A percentile compares a stretch with the other conserved stretches of the same genome.
Evolutionary conservation across 1,140 invertebrate species (phyloP).

Genomic region (Octopus sinensis): DNA sequence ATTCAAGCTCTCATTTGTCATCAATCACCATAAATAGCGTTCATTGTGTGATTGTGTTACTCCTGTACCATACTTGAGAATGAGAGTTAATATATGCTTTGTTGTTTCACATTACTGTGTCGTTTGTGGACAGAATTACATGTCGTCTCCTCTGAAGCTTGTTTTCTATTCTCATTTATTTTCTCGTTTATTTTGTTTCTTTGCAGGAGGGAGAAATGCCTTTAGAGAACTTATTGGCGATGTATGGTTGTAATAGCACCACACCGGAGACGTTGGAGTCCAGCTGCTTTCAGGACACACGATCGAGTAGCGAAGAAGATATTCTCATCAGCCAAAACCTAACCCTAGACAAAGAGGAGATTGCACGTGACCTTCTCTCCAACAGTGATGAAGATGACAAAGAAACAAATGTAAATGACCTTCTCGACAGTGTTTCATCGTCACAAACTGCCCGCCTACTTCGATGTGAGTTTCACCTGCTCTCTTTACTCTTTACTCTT

Average conservation of each 20-base stretch:
- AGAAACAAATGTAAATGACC: conserved; percentile 51
- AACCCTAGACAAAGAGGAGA: conserved; percentile 60
- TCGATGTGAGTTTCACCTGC: conserved; percentile 54
- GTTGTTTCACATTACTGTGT: too few relatives aligned
- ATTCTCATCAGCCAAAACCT: conserved; percentile 60
- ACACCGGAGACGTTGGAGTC: conserved; percentile 26
- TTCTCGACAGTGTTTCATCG: conserved; percentile 50
- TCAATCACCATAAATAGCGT: too few relatives aligned
- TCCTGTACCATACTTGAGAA: too few relatives aligned
- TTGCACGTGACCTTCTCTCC: conserved; percentile 51
- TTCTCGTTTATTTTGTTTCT: conserved; percentile 14
- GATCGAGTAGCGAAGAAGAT: conserved; percentile 61
- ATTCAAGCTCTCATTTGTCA: too few relatives aligned
- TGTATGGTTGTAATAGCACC: conserved; percentile 70
- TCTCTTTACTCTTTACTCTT: neutral
- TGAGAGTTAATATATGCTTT: too few relatives aligned
- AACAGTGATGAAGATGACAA: conserved; percentile 51
- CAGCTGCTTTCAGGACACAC: conserved; percentile 50
- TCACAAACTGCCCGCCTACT: conserved; percentile 56
- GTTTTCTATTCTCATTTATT: neutral
- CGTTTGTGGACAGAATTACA: too few relatives aligned
- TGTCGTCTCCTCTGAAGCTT: too few relatives aligned
- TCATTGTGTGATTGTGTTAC: too few relatives aligned
- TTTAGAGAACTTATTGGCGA: conserved; percentile 82
- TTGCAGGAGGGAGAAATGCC: conserved; percentile 78